Conservation (phyloP, 2,888 invertebrate species). For the Drosophila neonasuta region DNA sequence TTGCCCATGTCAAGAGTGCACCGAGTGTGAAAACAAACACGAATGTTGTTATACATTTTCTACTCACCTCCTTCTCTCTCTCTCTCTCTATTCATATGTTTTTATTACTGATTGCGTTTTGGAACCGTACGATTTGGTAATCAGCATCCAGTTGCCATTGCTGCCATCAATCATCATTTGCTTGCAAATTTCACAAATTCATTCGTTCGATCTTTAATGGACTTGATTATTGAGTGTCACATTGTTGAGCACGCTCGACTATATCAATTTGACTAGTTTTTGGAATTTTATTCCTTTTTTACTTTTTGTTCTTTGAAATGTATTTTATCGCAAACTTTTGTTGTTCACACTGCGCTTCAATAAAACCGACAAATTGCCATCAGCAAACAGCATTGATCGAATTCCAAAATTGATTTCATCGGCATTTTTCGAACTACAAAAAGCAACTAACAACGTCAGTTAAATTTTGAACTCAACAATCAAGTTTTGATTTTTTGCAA, state of each 20-base stretch:
- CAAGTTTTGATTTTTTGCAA: background rate
- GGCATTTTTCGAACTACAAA: background rate
- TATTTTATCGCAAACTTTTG: background rate
- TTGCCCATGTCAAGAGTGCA: slow-evolving; percentile 53
- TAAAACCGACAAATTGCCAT: background rate
- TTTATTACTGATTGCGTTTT: slow-evolving; percentile 1
- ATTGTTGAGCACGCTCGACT: background rate
- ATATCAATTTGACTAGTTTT: background rate
- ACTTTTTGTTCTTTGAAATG: background rate
- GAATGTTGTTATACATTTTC: slow-evolving; percentile 15
- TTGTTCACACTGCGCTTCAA: background rate
- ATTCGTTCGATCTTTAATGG: background rate
- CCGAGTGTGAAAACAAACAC: slow-evolving; percentile 70
- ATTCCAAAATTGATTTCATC: background rate
- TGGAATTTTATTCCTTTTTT: background rate
- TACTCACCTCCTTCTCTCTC: background rate
- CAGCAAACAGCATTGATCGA: background rate
- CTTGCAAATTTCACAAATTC: slow-evolving; percentile 15
- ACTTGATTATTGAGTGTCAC: slow-evolving; percentile 2
- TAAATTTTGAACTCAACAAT: background rate
- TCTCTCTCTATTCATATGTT: background rate
- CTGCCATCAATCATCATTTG: slow-evolving; percentile 31
- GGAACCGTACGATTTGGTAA: slow-evolving; percentile 6
- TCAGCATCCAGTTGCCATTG: slow-evolving; percentile 18
- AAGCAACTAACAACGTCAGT: background rate